phyloP scores from a whole-genome alignment of 2,888 invertebrate genomes.

The Chrysina gloriosa region DNA sequence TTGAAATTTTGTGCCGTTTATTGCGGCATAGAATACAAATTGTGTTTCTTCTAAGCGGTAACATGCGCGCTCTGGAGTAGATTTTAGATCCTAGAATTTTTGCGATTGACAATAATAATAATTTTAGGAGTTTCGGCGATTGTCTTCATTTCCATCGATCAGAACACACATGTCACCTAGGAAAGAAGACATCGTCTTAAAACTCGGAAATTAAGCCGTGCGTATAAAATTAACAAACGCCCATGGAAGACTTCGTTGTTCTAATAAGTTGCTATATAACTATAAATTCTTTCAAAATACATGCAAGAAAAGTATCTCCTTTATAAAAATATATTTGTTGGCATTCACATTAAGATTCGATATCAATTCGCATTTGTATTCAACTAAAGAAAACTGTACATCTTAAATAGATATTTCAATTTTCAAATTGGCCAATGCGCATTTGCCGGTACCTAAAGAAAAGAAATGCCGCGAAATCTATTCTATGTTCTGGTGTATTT shows the following conservation, averaged over 20 bases:
- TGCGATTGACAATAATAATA: constrained; percentile 39
- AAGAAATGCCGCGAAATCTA: too few species aligned
- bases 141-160: constrained; percentile 80
- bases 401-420: too few species aligned
- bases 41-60: constrained; percentile 5
- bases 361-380: too few species aligned
- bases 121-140: constrained; percentile 60
- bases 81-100: constrained; percentile 32
- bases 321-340: too few species aligned
- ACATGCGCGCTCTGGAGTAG: constrained; percentile 34
- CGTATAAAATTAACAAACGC: constrained; percentile 13
- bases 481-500: too few species aligned
- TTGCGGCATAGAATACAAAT: background rate
- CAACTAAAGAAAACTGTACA: too few species aligned
- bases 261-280: background rate
- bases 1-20: constrained; percentile 2
- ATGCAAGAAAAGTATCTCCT: background rate
- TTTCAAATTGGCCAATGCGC: too few species aligned
- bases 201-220: constrained; percentile 48
- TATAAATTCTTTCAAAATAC: background rate
- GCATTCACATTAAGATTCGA: too few species aligned
- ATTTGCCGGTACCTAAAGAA: too few species aligned
- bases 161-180: constrained; percentile 86
- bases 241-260: constrained; percentile 29
- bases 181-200: constrained; percentile 71